Conservation (phyloP, 1,140 invertebrate genomes). For the Drosophila nigrodunni region DNA sequence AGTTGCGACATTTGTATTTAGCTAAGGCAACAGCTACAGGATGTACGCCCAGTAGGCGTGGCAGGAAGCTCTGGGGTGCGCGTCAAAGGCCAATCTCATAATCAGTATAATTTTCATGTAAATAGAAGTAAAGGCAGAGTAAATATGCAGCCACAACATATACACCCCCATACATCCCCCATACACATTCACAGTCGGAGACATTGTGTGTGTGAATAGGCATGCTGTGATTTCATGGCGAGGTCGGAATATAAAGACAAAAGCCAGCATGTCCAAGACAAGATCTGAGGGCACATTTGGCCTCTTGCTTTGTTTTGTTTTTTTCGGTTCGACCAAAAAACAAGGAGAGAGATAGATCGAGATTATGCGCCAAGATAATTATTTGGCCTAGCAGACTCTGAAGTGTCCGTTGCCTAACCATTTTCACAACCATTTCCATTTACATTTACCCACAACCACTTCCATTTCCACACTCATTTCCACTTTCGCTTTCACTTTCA, state of each 20-base stretch:
- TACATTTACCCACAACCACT: slow-evolving; percentile 12
- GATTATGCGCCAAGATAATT: slow-evolving; percentile 79
- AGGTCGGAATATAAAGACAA: slow-evolving; percentile 43
- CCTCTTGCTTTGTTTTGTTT: not conserved
- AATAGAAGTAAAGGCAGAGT: slow-evolving; percentile 42
- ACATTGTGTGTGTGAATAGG: slow-evolving; percentile 7
- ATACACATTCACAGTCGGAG: slow-evolving; percentile 12
- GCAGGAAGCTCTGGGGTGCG: slow-evolving; percentile 37
- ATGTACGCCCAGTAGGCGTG: slow-evolving; percentile 38
- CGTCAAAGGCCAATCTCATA: slow-evolving; percentile 67
- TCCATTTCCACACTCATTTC: slow-evolving; percentile 24
- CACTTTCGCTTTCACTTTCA: slow-evolving; percentile 54
- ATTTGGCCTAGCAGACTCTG: slow-evolving; percentile 56
- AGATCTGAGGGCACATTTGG: slow-evolving; percentile 38
- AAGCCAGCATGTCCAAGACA: slow-evolving; percentile 52
- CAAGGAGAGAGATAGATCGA: slow-evolving; percentile 43
- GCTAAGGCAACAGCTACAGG: slow-evolving; percentile 9
- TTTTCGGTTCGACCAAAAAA: slow-evolving; percentile 27
- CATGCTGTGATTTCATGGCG: slow-evolving; percentile 59
- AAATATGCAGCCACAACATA: slow-evolving; percentile 29
- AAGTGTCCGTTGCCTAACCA: slow-evolving; percentile 34
- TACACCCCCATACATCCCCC: slow-evolving; percentile 3
- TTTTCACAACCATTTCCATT: slow-evolving; percentile 22
- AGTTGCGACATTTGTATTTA: slow-evolving; percentile 35
- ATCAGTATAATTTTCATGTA: slow-evolving; percentile 79